Evolutionary conservation across 2,888 invertebrate species (phyloP).

Genomic region (Idaea dimidiata): DNA sequence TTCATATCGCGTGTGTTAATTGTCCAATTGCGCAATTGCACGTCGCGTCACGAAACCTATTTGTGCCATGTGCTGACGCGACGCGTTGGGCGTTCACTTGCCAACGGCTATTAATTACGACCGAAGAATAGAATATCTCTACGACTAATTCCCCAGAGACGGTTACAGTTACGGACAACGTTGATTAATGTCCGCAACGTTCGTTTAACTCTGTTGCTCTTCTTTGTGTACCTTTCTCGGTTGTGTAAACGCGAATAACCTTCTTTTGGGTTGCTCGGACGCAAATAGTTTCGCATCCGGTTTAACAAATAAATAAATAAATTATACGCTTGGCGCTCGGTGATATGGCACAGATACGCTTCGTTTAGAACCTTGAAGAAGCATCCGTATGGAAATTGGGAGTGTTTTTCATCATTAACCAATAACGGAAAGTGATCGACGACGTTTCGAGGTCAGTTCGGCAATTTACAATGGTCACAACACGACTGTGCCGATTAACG

Average conservation of each 20-base stretch:
- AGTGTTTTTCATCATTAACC: constrained; percentile 43
- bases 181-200: constrained; percentile 75
- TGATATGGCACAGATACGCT: constrained; percentile 58
- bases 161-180: constrained; percentile 75
- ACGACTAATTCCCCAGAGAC: constrained; percentile 74
- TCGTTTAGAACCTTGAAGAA: constrained; percentile 50
- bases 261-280: constrained; percentile 65
- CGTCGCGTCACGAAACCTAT: constrained; percentile 62
- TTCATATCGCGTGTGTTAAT: constrained; percentile 60
- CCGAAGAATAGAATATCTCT: constrained; percentile 76
- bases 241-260: constrained; percentile 70
- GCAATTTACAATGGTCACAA: constrained; percentile 33
- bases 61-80: constrained; percentile 36
- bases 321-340: constrained; percentile 40
- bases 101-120: constrained; percentile 79
- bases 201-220: constrained; percentile 57
- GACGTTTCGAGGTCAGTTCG: constrained; percentile 29
- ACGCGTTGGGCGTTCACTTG: constrained; percentile 65
- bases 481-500: constrained; percentile 44
- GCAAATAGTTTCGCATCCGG: constrained; percentile 63
- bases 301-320: constrained; percentile 65
- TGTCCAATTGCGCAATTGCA: constrained; percentile 67
- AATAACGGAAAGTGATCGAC: constrained; percentile 52
- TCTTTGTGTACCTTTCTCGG: constrained; percentile 60
- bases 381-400: constrained; percentile 40